Base-by-base conservation (phyloP, 2,113 vertebrate species). In the Microtus oregoni region DNA sequence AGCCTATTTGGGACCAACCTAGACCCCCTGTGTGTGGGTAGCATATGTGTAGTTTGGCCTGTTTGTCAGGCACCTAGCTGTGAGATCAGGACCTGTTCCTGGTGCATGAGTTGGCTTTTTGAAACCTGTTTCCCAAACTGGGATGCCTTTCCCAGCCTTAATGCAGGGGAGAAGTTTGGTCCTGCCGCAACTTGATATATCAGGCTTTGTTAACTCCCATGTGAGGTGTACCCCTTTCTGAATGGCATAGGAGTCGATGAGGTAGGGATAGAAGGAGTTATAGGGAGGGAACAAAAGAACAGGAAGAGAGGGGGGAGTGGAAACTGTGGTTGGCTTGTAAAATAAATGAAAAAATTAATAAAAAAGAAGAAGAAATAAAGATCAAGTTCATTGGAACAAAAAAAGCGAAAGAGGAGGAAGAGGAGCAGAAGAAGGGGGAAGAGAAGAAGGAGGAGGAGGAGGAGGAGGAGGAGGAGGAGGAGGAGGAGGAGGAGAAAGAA, bases 371-470 rank as follows among this genome's bases (percentile, higher is more conserved):
- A 32, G 35, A 72, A 72, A n/a, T 19, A n/a, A 72, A 72, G 68
- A 72, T 72, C 68, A 72, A n/a, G 35, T 72, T 7, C 7, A n/a
- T n/a, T n/a, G 35, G 15, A 35, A 14, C 15, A 35, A 70, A 17
- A 7, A 70, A 9, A 98, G 98, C 7, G 7, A 7, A 47, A 97
- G 52, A 55, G 52, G 52, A 55, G 52, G 52, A 55, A 52, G 50
- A 52, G 2, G 50, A 52, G 50, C 2, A 52, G 50, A 52, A 13
- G 50, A 52, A 13, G 50, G 3, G n/a, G n/a, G n/a, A n/a, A n/a
- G n/a, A n/a, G n/a, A n/a, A n/a, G n/a, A n/a, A n/a, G n/a, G n/a
- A n/a, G n/a, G n/a, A n/a, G n/a, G n/a, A n/a, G n/a, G n/a, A n/a
- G n/a, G n/a, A 14, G 52, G 13, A 11, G 52, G 14, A 14, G 52